Percentiles rank a stretch among this genome's conserved stretches.
phyloP scores from a whole-genome alignment of 2,888 invertebrate species.

The Tenthredo mesomela region DNA sequence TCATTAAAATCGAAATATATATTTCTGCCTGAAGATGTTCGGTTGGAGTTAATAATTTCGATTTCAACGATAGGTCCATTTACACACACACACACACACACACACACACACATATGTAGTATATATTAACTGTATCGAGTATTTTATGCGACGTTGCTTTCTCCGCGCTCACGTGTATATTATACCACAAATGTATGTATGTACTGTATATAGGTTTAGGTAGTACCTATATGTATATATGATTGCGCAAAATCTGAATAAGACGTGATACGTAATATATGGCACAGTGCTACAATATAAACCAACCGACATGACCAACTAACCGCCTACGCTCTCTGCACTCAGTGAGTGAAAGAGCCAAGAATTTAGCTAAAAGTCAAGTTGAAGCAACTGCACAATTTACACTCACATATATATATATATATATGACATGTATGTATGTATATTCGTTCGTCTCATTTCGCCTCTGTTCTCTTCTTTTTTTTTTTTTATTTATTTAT shows the following conservation, averaged over 20 bases:
- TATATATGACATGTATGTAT: neutral
- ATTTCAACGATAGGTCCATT: neutral
- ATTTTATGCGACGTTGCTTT: slow-evolving; percentile 9
- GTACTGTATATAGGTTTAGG: neutral
- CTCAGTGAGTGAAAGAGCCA: neutral
- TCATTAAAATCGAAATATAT: neutral
- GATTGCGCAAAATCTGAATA: slow-evolving; percentile 38
- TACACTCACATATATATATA: neutral
- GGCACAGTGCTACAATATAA: neutral
- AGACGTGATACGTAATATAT: slow-evolving; percentile 37
- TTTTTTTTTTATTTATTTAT: neutral
- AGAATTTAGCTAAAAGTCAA: slow-evolving; percentile 28
- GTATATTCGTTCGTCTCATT: neutral
- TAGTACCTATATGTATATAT: no score
- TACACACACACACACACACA: neutral
- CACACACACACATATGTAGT: neutral
- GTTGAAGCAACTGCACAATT: neutral
- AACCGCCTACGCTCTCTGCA: slow-evolving; percentile 5
- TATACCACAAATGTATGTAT: neutral
- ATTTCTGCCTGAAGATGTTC: neutral
- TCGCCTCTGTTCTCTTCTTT: neutral
- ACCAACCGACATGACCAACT: neutral
- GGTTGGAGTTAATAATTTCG: neutral
- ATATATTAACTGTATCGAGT: neutral
- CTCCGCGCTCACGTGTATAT: neutral